Evolutionary conservation across 2,113 vertebrate species (phyloP).

Genomic region (Himantopus leucocephalus): DNA sequence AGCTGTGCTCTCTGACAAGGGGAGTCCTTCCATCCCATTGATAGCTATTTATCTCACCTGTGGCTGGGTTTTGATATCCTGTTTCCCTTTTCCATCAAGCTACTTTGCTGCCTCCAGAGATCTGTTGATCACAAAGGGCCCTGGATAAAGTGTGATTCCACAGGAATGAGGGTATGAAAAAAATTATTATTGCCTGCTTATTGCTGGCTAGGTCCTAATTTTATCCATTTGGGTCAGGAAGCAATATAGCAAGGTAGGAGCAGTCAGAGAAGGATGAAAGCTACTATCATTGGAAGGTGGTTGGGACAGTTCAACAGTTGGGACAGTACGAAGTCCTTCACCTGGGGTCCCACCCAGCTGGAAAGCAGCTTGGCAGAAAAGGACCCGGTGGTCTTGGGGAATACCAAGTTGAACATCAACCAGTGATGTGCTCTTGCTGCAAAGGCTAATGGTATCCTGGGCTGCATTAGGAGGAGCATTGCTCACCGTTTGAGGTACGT

Average conservation of each 20-base stretch:
- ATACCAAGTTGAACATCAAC: neutral
- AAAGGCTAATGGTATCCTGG: neutral
- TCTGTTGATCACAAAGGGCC: neutral
- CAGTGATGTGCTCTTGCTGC: too few relatives aligned
- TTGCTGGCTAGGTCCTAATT: neutral
- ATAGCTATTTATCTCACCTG: neutral
- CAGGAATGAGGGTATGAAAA: neutral
- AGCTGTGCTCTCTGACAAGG: neutral
- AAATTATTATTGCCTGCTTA: neutral
- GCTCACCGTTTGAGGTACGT: neutral
- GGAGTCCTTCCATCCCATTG: neutral
- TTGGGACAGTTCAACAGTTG: neutral
- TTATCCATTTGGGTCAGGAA: neutral
- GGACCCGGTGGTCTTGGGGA: neutral
- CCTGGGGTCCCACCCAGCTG: neutral
- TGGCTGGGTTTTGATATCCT: neutral
- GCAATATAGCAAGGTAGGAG: neutral
- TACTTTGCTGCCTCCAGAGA: neutral
- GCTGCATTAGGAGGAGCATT: neutral
- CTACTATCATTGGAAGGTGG: neutral
- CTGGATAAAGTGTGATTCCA: neutral
- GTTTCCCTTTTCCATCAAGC: neutral
- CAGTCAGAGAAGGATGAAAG: neutral
- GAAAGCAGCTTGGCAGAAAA: neutral
- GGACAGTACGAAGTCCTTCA: neutral